Evolutionary conservation across 2,797 vertebrate species (phyloP).

Genomic region (Myiotriccus ornatus): DNA sequence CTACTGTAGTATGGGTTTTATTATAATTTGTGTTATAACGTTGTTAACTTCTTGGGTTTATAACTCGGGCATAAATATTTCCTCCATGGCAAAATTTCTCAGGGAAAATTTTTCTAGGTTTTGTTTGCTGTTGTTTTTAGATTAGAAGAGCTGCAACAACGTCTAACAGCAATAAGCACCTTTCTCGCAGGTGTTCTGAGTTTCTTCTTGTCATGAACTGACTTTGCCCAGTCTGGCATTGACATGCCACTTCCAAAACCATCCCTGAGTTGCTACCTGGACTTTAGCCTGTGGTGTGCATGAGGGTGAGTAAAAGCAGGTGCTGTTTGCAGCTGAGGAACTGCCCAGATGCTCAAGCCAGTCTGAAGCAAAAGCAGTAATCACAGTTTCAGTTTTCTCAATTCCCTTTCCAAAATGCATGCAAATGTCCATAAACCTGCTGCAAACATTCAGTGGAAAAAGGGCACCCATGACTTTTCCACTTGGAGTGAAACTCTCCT

Average conservation of each 20-base stretch:
- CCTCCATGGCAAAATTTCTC: neutral
- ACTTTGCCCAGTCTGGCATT: neutral
- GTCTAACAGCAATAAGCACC: neutral
- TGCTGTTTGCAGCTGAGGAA: neutral
- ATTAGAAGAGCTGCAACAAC: neutral
- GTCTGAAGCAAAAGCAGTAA: neutral
- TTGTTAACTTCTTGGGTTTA: neutral
- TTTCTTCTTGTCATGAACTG: neutral
- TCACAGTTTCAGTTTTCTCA: neutral
- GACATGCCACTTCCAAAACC: neutral
- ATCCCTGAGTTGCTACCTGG: neutral
- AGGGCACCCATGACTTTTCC: neutral
- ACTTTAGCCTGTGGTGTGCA: neutral
- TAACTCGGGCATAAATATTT: neutral
- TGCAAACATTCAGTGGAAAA: neutral
- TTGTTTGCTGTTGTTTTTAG: neutral
- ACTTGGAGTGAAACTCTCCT: rapidly evolving
- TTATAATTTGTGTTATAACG: neutral
- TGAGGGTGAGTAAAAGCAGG: neutral
- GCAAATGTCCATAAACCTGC: neutral
- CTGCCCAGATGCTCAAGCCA: neutral
- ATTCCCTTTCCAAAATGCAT: neutral
- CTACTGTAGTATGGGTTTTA: neutral
- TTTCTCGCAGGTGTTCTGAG: neutral
- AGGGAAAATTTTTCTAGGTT: neutral